Evolutionary conservation across 2,113 vertebrate species (phyloP).

Genomic region (Dicerorhinus sumatrensis): DNA sequence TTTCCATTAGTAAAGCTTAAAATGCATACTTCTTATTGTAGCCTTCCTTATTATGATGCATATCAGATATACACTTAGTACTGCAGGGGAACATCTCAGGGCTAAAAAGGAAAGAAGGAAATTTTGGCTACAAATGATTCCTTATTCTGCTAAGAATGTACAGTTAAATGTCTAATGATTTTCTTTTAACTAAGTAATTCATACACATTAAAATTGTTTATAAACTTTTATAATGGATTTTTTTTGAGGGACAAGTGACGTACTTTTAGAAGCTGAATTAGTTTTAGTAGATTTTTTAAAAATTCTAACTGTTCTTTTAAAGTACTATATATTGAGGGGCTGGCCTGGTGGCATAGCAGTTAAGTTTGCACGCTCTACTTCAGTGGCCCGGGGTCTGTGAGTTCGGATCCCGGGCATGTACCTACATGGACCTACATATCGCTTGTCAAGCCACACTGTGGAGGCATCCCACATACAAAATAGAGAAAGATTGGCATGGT

Average conservation of each 20-base stretch:
- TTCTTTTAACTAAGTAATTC: neutral
- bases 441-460: too few species aligned
- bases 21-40: neutral
- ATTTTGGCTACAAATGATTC: neutral
- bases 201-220: neutral
- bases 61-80: neutral
- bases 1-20: neutral
- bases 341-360: too few species aligned
- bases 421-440: too few species aligned
- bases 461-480: too few species aligned
- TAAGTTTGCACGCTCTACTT: too few species aligned
- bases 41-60: neutral
- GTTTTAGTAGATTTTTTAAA: neutral
- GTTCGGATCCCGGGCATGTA: too few species aligned
- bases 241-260: neutral
- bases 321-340: neutral
- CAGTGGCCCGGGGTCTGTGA: too few species aligned
- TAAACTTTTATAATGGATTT: neutral
- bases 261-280: neutral
- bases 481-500: too few species aligned
- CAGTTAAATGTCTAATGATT: neutral
- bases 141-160: neutral
- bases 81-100: neutral
- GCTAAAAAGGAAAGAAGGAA: neutral
- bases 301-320: neutral